A percentile compares a stretch with the other conserved stretches of the same genome.
Evolutionary conservation across 2,888 invertebrate species (phyloP).

Genomic region (Yponomeuta malinellus): DNA sequence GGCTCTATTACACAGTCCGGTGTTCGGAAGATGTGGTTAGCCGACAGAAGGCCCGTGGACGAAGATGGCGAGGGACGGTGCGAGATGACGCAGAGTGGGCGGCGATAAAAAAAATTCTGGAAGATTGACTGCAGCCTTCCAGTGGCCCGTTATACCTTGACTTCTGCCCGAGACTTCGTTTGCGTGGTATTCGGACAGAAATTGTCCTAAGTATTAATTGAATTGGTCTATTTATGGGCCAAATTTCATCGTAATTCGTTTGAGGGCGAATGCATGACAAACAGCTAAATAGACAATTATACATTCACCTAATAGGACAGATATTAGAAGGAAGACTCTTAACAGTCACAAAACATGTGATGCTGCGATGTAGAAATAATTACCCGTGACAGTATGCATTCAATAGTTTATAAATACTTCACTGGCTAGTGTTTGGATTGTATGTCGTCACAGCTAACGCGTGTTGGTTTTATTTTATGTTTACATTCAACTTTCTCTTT

Average conservation of each 20-base stretch:
- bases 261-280: neutral
- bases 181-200: too few relatives aligned
- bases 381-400: neutral
- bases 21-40: too few relatives aligned
- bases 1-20: too few relatives aligned
- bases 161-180: too few relatives aligned
- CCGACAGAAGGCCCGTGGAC: too few relatives aligned
- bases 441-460: neutral
- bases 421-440: neutral
- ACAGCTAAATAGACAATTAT: neutral
- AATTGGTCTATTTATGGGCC: too few relatives aligned
- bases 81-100: too few relatives aligned
- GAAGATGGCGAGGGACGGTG: too few relatives aligned
- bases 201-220: too few relatives aligned
- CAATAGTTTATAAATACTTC: neutral
- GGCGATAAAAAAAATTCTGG: too few relatives aligned
- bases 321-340: neutral
- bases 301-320: neutral
- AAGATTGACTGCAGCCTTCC: too few relatives aligned
- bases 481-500: neutral
- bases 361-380: neutral
- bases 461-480: neutral
- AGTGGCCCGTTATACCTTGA: too few relatives aligned
- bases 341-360: constrained; percentile 5
- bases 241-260: neutral